Conservation (phyloP, 1,140 invertebrate species). For the Phenacoccus solenopsis region DNA sequence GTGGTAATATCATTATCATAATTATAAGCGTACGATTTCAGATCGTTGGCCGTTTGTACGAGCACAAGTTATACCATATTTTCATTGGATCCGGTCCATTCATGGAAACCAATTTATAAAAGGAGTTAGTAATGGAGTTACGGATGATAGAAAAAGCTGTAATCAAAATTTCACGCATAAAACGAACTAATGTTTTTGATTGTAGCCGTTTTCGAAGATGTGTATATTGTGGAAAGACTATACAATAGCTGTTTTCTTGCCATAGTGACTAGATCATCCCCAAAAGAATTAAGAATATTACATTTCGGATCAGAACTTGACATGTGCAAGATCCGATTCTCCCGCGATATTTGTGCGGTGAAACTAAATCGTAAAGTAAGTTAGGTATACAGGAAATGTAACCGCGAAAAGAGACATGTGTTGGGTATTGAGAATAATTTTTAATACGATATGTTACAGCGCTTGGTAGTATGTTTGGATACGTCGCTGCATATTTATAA, state of each 20-base stretch:
- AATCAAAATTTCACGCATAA: neutral
- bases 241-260: constrained; percentile 95
- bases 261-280: constrained; percentile 79
- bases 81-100: constrained; percentile 69
- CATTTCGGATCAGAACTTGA: constrained; percentile 97
- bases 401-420: too few relatives aligned
- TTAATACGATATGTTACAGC: constrained; percentile 37
- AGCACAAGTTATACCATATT: constrained; percentile 78
- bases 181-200: neutral
- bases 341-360: constrained; percentile 91
- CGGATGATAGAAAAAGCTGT: neutral
- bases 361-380: constrained; percentile 85
- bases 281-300: constrained; percentile 87
- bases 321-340: constrained; percentile 97
- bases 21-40: constrained; percentile 41
- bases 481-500: constrained; percentile 98
- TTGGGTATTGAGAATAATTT: too few relatives aligned
- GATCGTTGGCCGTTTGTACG: constrained; percentile 82
- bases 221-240: constrained; percentile 85
- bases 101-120: constrained; percentile 76
- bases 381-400: too few relatives aligned
- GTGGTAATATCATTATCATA: too few relatives aligned
- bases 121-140: constrained; percentile 45
- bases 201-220: constrained; percentile 60
- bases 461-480: constrained; percentile 93